Percentiles rank a stretch among this genome's conserved stretches.
phyloP scores from a whole-genome alignment of 2,113 vertebrate species.

The Hylia prasina region DNA sequence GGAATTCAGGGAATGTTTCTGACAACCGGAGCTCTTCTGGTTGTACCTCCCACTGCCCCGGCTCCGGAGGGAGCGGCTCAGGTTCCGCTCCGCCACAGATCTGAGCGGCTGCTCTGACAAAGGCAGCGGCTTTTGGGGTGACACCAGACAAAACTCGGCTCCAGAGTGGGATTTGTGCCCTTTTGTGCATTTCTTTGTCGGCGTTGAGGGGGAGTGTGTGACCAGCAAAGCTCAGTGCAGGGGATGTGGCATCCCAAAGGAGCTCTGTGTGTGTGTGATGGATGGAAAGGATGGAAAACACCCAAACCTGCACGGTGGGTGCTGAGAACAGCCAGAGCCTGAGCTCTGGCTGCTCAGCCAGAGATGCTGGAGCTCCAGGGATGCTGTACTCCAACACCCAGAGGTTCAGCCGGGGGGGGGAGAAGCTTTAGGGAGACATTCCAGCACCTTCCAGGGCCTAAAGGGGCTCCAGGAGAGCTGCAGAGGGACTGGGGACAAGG shows the following conservation, averaged over 20 bases:
- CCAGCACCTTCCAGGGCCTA: neutral
- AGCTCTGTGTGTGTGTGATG: fast-evolving
- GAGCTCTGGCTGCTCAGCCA: neutral
- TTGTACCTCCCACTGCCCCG: neutral
- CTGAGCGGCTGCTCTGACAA: neutral
- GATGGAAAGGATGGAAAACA: neutral
- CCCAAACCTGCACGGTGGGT: neutral
- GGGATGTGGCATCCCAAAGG: neutral
- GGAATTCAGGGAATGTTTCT: neutral
- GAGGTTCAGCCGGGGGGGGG: neutral
- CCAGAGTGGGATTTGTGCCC: neutral
- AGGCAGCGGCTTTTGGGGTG: neutral
- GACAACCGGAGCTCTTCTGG: neutral
- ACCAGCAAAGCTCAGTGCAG: neutral
- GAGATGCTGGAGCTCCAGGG: neutral
- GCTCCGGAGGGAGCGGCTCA: neutral
- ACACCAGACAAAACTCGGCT: neutral
- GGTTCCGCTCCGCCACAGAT: neutral
- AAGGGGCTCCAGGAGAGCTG: neutral
- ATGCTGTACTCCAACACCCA: too few species aligned
- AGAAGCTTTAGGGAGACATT: neutral
- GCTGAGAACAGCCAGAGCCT: neutral
- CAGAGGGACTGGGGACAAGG: neutral
- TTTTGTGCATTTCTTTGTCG: neutral
- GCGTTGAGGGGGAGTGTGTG: neutral